A percentile compares a stretch with the other conserved stretches of the same genome.
Conservation (phyloP, 2,797 vertebrate species). For the Pelobates cultripes region DNA sequence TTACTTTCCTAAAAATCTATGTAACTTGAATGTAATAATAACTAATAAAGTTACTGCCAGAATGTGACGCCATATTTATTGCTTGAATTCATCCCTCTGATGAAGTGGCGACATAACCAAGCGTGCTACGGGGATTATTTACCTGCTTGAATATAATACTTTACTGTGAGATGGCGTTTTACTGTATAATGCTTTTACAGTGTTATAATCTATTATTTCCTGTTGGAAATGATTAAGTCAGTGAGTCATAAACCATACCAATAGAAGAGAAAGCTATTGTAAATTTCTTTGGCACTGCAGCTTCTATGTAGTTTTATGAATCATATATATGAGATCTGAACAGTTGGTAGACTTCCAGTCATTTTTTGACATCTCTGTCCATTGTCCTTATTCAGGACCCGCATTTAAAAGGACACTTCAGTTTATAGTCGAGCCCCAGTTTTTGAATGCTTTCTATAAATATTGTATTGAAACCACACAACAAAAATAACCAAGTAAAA, state of each 20-base stretch:
- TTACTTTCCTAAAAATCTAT: not conserved
- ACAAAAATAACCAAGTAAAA: no score
- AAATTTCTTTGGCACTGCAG: slow-evolving; percentile 14
- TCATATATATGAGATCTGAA: not conserved
- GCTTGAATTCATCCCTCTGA: slow-evolving; percentile 13
- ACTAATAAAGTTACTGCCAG: slow-evolving; percentile 3
- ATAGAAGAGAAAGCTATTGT: slow-evolving; percentile 12
- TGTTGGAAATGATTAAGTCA: slow-evolving; percentile 33
- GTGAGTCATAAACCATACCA: slow-evolving; percentile 30
- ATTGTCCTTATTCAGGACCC: not conserved
- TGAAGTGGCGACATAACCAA: slow-evolving; percentile 16
- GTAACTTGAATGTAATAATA: not conserved
- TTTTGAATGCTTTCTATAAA: no score
- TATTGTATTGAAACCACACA: no score
- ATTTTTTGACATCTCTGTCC: not conserved
- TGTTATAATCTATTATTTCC: slow-evolving; percentile 47
- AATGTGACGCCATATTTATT: slow-evolving; percentile 9
- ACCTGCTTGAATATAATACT: slow-evolving; percentile 24
- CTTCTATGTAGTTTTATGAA: not conserved
- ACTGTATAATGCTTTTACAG: slow-evolving; percentile 31
- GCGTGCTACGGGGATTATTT: slow-evolving; percentile 5
- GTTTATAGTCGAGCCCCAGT: no score
- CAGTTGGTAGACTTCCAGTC: not conserved
- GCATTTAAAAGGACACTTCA: not conserved
- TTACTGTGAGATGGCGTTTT: slow-evolving; percentile 10